These are phyloP conservation scores for Luperina testacea DNA, from an alignment of 2,888 invertebrate genomes.

Conservation along the genomic window DNA sequence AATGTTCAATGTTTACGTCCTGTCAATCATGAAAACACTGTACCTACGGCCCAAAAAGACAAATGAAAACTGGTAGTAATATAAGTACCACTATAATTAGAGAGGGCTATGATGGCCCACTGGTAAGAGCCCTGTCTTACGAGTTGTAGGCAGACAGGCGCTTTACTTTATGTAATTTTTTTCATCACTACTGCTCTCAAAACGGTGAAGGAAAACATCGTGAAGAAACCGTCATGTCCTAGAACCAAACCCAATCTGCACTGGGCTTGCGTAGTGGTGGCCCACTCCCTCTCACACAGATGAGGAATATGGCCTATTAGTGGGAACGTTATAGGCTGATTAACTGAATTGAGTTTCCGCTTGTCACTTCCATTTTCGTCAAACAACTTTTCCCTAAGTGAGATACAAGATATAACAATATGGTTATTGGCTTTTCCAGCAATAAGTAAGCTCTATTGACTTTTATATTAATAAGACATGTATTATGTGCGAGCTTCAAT, in stretches of 20 bases:
- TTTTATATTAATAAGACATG: no score
- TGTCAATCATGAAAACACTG: neutral
- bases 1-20: neutral
- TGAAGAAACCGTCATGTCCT: neutral
- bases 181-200: no score
- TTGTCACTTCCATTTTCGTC: neutral
- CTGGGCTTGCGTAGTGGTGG: no score
- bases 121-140: no score
- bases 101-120: no score
- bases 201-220: neutral
- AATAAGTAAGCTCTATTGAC: conserved; percentile 32
- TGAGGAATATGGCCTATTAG: neutral
- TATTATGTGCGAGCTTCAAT: conserved; percentile 2
- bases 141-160: no score
- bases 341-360: neutral
- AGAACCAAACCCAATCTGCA: neutral
- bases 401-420: neutral
- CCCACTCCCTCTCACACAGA: neutral
- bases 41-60: neutral
- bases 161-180: no score
- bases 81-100: no score
- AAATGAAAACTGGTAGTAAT: neutral
- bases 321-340: neutral
- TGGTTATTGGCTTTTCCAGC: neutral
- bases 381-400: neutral